Conservation (phyloP, 2,888 invertebrate species). For the Ephialtes manifestator region DNA sequence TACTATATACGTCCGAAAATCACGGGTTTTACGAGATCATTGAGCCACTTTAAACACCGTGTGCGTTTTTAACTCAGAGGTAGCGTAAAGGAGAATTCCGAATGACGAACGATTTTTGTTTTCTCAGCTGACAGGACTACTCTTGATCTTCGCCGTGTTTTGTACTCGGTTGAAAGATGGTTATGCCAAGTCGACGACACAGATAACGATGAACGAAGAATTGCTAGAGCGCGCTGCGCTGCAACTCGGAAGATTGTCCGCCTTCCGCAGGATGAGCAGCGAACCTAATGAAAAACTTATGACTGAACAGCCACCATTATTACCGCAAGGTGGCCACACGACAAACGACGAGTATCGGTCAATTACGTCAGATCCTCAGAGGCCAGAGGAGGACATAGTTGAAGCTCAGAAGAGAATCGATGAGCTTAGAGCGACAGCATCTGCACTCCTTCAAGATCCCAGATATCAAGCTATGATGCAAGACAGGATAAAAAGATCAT, state of each 20-base stretch:
- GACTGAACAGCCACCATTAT: slow-evolving; percentile 31
- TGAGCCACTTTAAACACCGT: no score
- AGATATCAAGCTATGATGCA: slow-evolving; percentile 77
- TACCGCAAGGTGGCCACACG: no score
- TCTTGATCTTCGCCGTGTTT: slow-evolving; percentile 73
- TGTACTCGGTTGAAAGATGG: slow-evolving; percentile 70
- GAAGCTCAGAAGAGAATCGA: slow-evolving; percentile 73
- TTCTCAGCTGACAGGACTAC: slow-evolving; percentile 74
- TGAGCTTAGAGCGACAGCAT: slow-evolving; percentile 67
- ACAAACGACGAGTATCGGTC: slow-evolving; percentile 28
- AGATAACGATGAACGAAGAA: slow-evolving; percentile 66
- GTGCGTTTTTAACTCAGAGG: no score
- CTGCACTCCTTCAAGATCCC: slow-evolving; percentile 76
- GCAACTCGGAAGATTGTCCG: slow-evolving; percentile 80
- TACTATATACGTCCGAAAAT: no score
- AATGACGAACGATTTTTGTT: no score
- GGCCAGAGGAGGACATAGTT: slow-evolving; percentile 68
- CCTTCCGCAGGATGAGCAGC: slow-evolving; percentile 73
- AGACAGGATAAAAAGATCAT: slow-evolving; percentile 79
- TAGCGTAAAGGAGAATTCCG: no score
- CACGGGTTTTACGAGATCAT: no score
- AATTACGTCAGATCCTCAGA: slow-evolving; percentile 57
- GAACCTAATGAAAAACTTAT: slow-evolving; percentile 40
- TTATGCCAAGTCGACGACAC: slow-evolving; percentile 61
- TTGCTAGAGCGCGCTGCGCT: slow-evolving; percentile 76